Base-by-base conservation (phyloP, 2,888 invertebrate genomes). In the Drosophila acutilabella region DNA sequence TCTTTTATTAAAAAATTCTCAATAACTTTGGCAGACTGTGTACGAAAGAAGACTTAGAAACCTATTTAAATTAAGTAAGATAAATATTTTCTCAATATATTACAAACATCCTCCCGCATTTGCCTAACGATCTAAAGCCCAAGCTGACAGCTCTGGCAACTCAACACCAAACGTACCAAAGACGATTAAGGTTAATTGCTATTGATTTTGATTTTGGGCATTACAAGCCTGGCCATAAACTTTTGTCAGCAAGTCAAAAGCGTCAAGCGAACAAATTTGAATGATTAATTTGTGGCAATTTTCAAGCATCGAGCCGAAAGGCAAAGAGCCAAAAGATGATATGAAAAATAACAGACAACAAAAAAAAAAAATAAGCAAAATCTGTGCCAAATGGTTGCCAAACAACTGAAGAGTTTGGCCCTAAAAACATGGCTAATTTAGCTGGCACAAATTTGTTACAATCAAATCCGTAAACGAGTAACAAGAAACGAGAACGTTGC, bases 161-260 rank as follows among this genome's bases (percentile, higher is more conserved):
- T 80, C 73, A 73, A 80, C 72, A 67, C 64, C 64, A 44, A 41
- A 30, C 33, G 18, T 36, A 30, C 48, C 45, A 23, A 18, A 42
- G 48, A 68, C 83, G 83, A 83, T 83, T 83, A 81, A 65, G 83
- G 83, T 83, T 83, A 83, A 83, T 85, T 85, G 82, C 85, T 82
- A 82, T 82, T 82, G 82, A 82, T 84, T 82, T 81, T 82, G 75
- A 36, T 30, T 8, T 30, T 30, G 30, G 38, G 50, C 60, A 74
- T 66, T 65, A 51, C 70, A 54, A 53, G 60, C 38, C 64, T 58
- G 42, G 42, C 47, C 64, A 52, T 14, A 58, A 64, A 52, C 59
- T 73, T 79, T 71, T 80, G 82, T 76, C 82, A 74, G 81, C 61
- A 56, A 44, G 76, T 62, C 64, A 65, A 80, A 77, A 77, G 65